phyloP scores from a whole-genome alignment of 2,113 vertebrate genomes.

The Seriola dumerili region DNA sequence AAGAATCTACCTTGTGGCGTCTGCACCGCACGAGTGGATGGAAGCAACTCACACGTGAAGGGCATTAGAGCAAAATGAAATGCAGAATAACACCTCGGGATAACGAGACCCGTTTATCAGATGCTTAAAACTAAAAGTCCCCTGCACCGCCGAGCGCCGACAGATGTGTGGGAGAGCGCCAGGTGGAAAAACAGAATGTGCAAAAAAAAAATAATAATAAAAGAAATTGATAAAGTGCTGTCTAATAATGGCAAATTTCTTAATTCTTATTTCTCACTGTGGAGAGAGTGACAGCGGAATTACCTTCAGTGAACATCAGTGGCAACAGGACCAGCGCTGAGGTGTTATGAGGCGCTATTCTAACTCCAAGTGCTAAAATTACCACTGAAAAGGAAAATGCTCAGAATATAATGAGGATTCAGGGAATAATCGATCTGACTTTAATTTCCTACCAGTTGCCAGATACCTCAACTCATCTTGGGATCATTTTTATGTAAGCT shows the following conservation, averaged over 20 bases:
- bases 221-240: conserved; percentile 2
- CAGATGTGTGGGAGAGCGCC: conserved; percentile 60
- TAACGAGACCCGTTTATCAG: conserved; percentile 47
- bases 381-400: not conserved
- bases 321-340: not conserved
- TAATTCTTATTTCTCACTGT: not conserved
- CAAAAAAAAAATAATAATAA: conserved; percentile 7
- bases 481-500: no score
- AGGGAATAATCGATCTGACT: not conserved
- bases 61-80: conserved; percentile 28
- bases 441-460: not conserved
- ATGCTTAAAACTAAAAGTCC: conserved; percentile 6
- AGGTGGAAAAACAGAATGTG: conserved; percentile 5
- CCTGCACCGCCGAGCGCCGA: conserved; percentile 33
- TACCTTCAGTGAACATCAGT: conserved; percentile 31
- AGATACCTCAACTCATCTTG: not conserved
- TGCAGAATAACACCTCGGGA: conserved; percentile 44
- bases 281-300: not conserved
- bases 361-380: not conserved
- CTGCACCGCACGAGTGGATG: conserved; percentile 16
- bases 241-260: conserved; percentile 11
- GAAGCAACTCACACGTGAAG: conserved; percentile 44
- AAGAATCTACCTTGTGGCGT: conserved; percentile 42
- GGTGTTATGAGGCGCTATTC: not conserved
- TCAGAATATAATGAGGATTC: not conserved